Evolutionary conservation across 30 jellyfish, hydroid and myxozoan genomes (phyloP).

Genomic region (Mastigias papua): DNA sequence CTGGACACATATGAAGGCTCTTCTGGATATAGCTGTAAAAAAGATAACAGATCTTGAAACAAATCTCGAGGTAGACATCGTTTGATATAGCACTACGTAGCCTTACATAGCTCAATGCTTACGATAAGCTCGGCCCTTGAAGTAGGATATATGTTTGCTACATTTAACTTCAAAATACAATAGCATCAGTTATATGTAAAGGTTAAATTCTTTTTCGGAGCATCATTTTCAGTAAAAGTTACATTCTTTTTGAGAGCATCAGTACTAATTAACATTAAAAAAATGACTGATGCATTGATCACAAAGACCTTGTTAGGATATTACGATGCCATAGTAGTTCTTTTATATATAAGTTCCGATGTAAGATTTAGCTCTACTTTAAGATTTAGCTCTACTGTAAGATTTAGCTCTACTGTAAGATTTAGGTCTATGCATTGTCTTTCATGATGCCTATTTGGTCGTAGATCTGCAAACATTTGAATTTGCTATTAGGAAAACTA

Average conservation of each 20-base stretch:
- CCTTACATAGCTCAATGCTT: background rate
- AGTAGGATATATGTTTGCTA: background rate
- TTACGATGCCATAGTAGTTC: no score
- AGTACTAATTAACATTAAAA: no score
- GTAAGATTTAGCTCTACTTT: no score
- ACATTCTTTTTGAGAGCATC: background rate
- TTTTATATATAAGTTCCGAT: no score
- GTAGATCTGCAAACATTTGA: constrained; percentile 15
- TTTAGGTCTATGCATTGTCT: background rate
- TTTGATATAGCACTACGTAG: no score
- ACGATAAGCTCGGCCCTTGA: background rate
- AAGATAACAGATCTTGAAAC: background rate
- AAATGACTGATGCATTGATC: no score
- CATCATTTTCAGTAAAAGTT: background rate
- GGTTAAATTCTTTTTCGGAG: no score
- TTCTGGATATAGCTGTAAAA: background rate
- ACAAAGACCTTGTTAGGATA: no score
- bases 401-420: background rate
- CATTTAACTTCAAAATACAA: no score
- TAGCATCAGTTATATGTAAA: no score
- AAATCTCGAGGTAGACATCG: background rate
- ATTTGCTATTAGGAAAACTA: background rate
- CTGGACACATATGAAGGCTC: background rate
- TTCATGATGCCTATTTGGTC: background rate
- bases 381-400: no score